Evolutionary conservation across 2,113 vertebrate genomes (phyloP).

Genomic region (Gobio gobio): DNA sequence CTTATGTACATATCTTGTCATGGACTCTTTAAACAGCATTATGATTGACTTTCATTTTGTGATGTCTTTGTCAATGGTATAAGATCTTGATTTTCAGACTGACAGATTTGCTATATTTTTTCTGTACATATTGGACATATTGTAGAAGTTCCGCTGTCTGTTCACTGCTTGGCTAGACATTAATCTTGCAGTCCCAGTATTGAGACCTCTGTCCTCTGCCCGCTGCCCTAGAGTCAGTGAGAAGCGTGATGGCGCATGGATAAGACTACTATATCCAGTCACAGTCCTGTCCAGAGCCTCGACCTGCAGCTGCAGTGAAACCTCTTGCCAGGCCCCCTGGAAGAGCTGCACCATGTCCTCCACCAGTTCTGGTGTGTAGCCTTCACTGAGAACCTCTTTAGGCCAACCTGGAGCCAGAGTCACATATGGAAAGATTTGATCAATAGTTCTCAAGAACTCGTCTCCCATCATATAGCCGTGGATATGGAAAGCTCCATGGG

Average conservation of each 20-base stretch:
- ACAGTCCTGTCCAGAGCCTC: slow-evolving; percentile 41
- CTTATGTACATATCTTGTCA: not conserved
- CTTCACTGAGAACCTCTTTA: slow-evolving; percentile 57
- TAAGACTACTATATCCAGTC: slow-evolving; percentile 53
- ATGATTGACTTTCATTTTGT: not conserved
- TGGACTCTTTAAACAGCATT: not conserved
- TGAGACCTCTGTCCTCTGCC: not conserved
- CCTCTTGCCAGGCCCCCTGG: slow-evolving; percentile 69
- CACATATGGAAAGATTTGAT: slow-evolving; percentile 74
- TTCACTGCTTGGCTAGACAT: slow-evolving; percentile 44
- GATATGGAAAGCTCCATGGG: slow-evolving; percentile 60
- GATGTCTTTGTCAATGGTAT: not conserved
- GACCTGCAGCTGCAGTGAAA: slow-evolving; percentile 76
- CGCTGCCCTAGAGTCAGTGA: slow-evolving; percentile 68
- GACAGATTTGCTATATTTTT: slow-evolving; percentile 43
- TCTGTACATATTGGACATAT: slow-evolving; percentile 53
- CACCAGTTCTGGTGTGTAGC: slow-evolving; percentile 67
- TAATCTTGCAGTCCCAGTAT: slow-evolving; percentile 48
- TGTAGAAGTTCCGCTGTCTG: slow-evolving; percentile 69
- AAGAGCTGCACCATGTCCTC: slow-evolving; percentile 72
- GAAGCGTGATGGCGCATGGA: slow-evolving; percentile 60
- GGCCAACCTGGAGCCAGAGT: slow-evolving; percentile 77
- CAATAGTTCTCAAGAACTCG: slow-evolving; percentile 70
- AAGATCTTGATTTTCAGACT: not conserved
- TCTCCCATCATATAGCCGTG: slow-evolving; percentile 65